Percentiles rank a stretch among this genome's conserved stretches.
phyloP scores from a whole-genome alignment of 92 coral and sea anemone species.

The Actinernus sp. region DNA sequence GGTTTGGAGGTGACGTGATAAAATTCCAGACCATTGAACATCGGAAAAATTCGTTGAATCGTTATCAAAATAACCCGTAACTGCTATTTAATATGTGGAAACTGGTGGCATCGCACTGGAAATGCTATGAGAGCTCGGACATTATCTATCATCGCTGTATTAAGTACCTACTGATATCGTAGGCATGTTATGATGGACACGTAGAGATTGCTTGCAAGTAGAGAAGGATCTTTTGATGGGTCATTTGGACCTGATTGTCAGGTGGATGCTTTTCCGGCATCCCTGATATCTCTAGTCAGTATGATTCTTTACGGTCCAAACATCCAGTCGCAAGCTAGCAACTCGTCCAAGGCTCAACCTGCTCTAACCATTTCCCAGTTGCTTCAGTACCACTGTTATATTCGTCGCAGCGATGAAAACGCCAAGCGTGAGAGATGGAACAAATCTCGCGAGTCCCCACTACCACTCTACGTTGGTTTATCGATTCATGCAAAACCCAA shows the following conservation, averaged over 20 bases:
- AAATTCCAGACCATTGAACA: too few species aligned
- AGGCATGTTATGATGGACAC: too few species aligned
- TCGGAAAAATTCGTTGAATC: too few species aligned
- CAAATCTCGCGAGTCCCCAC: constrained; percentile 43
- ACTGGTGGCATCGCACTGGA: too few species aligned
- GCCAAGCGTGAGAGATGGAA: constrained; percentile 24
- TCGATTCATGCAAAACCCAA: constrained; percentile 28
- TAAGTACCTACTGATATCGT: too few species aligned
- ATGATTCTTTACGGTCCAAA: constrained; percentile 59
- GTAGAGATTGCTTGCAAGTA: too few species aligned
- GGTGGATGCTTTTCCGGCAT: constrained; percentile 38
- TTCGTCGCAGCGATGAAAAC: constrained; percentile 13
- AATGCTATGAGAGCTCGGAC: too few species aligned
- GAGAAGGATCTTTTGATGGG: constrained; percentile 51
- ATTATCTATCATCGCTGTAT: too few species aligned
- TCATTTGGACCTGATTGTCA: constrained; percentile 46
- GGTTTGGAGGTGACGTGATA: too few species aligned
- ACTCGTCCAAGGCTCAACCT: constrained; percentile 37
- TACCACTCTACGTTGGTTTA: constrained; percentile 31
- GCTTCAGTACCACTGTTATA: constrained; percentile 30
- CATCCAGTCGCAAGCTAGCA: constrained; percentile 38
- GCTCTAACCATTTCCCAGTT: constrained; percentile 56
- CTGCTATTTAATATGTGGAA: too few species aligned
- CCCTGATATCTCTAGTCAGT: constrained; percentile 39
- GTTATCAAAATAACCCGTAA: too few species aligned